Conservation (phyloP, 2,797 vertebrate genomes). For the Gymnodraco acuticeps region DNA sequence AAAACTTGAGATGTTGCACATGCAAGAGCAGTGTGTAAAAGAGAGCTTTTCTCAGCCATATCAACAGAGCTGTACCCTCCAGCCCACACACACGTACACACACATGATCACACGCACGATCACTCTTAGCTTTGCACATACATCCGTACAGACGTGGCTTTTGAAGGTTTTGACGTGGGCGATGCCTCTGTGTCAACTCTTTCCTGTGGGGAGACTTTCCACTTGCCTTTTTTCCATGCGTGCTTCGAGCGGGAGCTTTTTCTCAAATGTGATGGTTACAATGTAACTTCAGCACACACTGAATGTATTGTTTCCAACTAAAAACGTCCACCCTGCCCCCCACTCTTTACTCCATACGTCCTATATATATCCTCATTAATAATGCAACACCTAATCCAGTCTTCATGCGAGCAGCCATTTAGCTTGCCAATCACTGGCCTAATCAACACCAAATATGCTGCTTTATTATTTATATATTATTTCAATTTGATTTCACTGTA, state of each 20-base stretch:
- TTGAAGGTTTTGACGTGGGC: conserved; percentile 91
- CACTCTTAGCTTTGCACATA: conserved; percentile 28
- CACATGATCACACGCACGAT: conserved; percentile 32
- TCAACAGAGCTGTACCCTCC: conserved; percentile 48
- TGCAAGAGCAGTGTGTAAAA: conserved; percentile 35
- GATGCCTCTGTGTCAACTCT: conserved; percentile 87
- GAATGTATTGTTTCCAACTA: conserved; percentile 48
- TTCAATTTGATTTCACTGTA: no score
- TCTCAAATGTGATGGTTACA: conserved; percentile 45
- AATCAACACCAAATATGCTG: conserved; percentile 51
- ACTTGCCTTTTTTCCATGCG: conserved; percentile 85
- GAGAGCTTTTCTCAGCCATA: conserved; percentile 43
- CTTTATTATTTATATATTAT: background rate
- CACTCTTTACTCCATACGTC: conserved; percentile 14
- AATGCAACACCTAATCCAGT: conserved; percentile 57
- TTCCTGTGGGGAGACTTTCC: conserved; percentile 97
- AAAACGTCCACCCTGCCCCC: conserved; percentile 19
- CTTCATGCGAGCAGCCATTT: conserved; percentile 43
- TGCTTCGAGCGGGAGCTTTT: conserved; percentile 53
- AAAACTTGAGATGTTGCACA: conserved; percentile 33
- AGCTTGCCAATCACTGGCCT: conserved; percentile 49
- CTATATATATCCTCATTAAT: conserved; percentile 48
- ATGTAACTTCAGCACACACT: conserved; percentile 28
- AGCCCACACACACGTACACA: conserved; percentile 51
- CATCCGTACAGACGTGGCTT: conserved; percentile 65